Percentiles rank a stretch among this genome's conserved stretches.
phyloP scores from a whole-genome alignment of 2,797 vertebrate species.

The Loriculus beryllinus region DNA sequence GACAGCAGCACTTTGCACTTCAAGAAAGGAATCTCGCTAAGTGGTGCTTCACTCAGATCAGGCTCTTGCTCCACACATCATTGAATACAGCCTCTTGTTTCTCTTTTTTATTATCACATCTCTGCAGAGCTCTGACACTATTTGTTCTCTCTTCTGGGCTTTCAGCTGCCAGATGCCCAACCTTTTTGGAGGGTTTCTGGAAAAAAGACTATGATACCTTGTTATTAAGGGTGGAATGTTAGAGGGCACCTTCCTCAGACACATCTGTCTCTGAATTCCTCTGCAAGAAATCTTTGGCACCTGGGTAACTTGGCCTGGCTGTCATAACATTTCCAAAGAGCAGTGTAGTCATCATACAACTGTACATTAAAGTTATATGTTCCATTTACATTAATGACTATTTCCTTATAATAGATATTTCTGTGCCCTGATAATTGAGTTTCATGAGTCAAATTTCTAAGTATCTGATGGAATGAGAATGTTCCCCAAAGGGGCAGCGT shows the following conservation, averaged over 20 bases:
- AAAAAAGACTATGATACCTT: background rate
- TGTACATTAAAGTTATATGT: background rate
- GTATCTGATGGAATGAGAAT: background rate
- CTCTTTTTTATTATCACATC: background rate
- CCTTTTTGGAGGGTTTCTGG: background rate
- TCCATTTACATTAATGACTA: background rate
- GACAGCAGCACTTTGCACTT: background rate
- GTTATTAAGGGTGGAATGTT: background rate
- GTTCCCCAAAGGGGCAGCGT: background rate
- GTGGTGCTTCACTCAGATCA: background rate
- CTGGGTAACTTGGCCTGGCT: background rate
- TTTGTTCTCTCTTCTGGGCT: background rate
- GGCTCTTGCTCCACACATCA: background rate
- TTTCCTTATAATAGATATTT: background rate
- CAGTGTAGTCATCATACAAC: rapidly evolving
- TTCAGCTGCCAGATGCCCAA: background rate
- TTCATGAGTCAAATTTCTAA: background rate
- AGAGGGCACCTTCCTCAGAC: background rate
- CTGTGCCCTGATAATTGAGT: background rate
- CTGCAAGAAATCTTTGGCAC: background rate
- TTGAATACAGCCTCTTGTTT: rapidly evolving
- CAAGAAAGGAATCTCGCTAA: background rate
- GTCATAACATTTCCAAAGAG: background rate
- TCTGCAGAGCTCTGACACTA: background rate
- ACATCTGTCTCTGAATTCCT: background rate